A percentile compares a stretch with the other conserved stretches of the same genome.
These are phyloP conservation scores for Plemyria rubiginata DNA, from an alignment of 2,888 invertebrate genomes.

Conservation along the genomic window DNA sequence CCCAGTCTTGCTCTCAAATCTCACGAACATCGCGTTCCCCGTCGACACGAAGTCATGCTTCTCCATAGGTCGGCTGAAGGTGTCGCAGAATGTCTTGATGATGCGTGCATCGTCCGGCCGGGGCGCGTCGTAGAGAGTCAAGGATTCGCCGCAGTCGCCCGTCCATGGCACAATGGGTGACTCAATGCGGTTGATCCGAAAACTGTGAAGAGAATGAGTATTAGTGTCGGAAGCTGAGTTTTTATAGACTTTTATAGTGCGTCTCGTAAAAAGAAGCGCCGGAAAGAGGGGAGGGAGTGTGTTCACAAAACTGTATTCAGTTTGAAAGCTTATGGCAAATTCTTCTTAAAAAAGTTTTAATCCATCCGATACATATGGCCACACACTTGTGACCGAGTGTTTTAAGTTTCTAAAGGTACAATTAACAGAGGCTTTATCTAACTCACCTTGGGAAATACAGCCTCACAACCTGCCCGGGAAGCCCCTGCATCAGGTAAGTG, in stretches of 20 bases:
- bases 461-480: conserved; percentile 93
- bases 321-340: too few relatives aligned
- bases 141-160: conserved; percentile 95
- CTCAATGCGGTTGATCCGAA: conserved; percentile 94
- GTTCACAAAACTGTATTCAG: too few relatives aligned
- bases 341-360: too few relatives aligned
- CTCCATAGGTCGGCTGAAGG: conserved; percentile 96
- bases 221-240: not conserved
- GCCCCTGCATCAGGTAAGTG: conserved; percentile 94
- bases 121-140: conserved; percentile 95
- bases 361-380: too few relatives aligned
- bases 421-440: not conserved
- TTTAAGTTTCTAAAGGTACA: not conserved
- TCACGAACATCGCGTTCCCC: conserved; percentile 93
- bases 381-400: too few relatives aligned
- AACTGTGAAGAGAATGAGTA: conserved; percentile 76
- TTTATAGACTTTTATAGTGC: too few relatives aligned
- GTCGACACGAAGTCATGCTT: conserved; percentile 96
- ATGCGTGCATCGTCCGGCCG: conserved; percentile 95
- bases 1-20: conserved; percentile 96
- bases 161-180: conserved; percentile 94
- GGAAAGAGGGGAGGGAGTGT: too few relatives aligned
- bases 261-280: too few relatives aligned
- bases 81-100: conserved; percentile 97
- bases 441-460: conserved; percentile 94